Conservation (phyloP, 2,888 invertebrate genomes). For the Brachylomia viminalis region DNA sequence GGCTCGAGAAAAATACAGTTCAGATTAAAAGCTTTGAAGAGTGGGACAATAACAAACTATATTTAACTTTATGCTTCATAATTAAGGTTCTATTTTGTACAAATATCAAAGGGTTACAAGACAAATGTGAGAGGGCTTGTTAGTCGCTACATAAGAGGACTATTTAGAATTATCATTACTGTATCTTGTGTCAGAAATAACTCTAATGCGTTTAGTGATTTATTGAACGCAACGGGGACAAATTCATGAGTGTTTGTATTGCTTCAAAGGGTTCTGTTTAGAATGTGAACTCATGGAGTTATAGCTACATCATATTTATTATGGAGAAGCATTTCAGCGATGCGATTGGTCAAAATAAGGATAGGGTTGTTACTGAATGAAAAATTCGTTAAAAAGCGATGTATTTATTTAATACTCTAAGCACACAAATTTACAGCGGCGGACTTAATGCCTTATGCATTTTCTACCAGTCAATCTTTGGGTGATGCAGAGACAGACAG, state of each 20-base stretch:
- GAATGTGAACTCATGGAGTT: background rate
- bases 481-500: too few species aligned
- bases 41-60: background rate
- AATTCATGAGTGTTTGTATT: slow-evolving; percentile 38
- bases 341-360: background rate
- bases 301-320: slow-evolving; percentile 19
- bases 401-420: too few species aligned
- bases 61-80: background rate
- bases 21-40: slow-evolving; percentile 13
- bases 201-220: slow-evolving; percentile 58
- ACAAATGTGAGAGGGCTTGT: slow-evolving; percentile 53
- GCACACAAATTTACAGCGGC: too few species aligned
- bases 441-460: too few species aligned
- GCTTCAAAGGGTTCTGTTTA: slow-evolving; percentile 28
- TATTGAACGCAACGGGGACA: slow-evolving; percentile 43
- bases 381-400: too few species aligned
- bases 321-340: slow-evolving; percentile 5
- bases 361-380: background rate
- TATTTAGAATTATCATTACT: slow-evolving; percentile 61
- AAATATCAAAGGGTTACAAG: slow-evolving; percentile 14
- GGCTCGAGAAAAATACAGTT: slow-evolving; percentile 5
- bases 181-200: slow-evolving; percentile 51
- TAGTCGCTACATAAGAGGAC: slow-evolving; percentile 36
- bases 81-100: slow-evolving; percentile 3
- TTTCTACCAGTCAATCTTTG: too few species aligned